phyloP scores from a whole-genome alignment of 2,797 vertebrate genomes.

The Clangula hyemalis region DNA sequence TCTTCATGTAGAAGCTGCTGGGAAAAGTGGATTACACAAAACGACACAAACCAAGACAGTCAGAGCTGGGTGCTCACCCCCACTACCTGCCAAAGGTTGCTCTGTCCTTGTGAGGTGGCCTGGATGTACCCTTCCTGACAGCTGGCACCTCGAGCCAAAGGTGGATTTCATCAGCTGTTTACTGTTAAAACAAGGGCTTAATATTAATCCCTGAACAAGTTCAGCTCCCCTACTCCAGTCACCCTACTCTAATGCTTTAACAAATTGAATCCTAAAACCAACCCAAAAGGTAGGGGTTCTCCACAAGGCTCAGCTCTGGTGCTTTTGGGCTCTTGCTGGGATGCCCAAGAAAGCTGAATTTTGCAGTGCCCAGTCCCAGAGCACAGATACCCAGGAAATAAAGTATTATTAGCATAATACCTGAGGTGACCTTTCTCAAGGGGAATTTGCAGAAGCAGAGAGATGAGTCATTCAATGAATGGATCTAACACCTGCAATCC shows the following conservation, averaged over 20 bases:
- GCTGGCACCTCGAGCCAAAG: constrained; percentile 34
- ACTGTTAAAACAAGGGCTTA: constrained; percentile 48
- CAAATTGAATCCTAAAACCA: constrained; percentile 11
- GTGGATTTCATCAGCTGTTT: constrained; percentile 52
- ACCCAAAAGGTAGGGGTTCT: not conserved
- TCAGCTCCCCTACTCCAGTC: not conserved
- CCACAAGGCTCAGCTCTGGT: not conserved
- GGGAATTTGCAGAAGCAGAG: constrained; percentile 23
- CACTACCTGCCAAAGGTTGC: not conserved
- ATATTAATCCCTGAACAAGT: constrained; percentile 47
- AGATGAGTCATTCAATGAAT: constrained; percentile 22
- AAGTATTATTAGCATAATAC: constrained; percentile 26
- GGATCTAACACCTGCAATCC: not conserved
- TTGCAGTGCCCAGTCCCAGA: not conserved
- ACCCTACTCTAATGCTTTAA: not conserved
- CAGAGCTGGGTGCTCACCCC: not conserved
- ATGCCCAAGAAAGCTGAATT: not conserved
- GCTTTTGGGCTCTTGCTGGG: not conserved
- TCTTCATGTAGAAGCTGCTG: not conserved
- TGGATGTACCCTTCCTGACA: constrained; percentile 1
- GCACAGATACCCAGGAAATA: not conserved
- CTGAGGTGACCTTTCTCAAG: constrained; percentile 36
- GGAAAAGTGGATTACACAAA: not conserved
- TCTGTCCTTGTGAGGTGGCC: not conserved
- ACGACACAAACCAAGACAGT: not conserved